These are phyloP conservation scores for Stigmatopora nigra DNA, from an alignment of 2,113 vertebrate genomes.

Conservation along the genomic window DNA sequence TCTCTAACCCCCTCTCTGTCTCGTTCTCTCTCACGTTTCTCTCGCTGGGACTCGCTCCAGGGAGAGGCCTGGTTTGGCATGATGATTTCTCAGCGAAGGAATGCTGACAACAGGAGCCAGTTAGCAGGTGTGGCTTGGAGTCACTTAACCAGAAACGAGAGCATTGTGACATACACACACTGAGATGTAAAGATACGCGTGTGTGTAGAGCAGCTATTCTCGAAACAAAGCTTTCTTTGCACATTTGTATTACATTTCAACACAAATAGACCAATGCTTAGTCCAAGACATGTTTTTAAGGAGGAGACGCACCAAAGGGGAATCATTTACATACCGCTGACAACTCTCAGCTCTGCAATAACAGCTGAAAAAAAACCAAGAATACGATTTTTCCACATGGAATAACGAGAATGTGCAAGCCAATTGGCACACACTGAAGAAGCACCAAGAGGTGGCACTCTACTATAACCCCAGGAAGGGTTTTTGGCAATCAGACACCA, in stretches of 20 bases:
- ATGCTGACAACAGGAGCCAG: conserved; percentile 71
- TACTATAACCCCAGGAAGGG: not conserved
- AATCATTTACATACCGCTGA: not conserved
- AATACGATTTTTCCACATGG: not conserved
- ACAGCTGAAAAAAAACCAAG: not conserved
- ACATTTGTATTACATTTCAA: not conserved
- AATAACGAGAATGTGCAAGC: not conserved
- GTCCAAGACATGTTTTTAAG: not conserved
- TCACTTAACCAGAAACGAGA: conserved; percentile 75
- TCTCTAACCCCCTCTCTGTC: conserved; percentile 13
- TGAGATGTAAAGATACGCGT: conserved; percentile 23
- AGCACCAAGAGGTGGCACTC: not conserved
- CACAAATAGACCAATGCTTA: not conserved
- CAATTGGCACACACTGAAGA: not conserved
- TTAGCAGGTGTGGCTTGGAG: conserved; percentile 78
- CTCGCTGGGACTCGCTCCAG: conserved; percentile 70
- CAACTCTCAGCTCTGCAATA: not conserved
- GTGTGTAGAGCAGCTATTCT: not conserved
- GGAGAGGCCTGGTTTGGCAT: conserved; percentile 68
- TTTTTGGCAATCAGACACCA: not conserved
- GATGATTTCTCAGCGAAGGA: conserved; percentile 74
- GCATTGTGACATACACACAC: conserved; percentile 52
- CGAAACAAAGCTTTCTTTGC: not conserved
- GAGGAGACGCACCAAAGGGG: not conserved
- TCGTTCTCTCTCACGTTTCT: conserved; percentile 28